A percentile compares a stretch with the other conserved stretches of the same genome.
These are phyloP conservation scores for Dermatophagoides farinae DNA, from an alignment of 1,140 invertebrate genomes.

Conservation along the genomic window DNA sequence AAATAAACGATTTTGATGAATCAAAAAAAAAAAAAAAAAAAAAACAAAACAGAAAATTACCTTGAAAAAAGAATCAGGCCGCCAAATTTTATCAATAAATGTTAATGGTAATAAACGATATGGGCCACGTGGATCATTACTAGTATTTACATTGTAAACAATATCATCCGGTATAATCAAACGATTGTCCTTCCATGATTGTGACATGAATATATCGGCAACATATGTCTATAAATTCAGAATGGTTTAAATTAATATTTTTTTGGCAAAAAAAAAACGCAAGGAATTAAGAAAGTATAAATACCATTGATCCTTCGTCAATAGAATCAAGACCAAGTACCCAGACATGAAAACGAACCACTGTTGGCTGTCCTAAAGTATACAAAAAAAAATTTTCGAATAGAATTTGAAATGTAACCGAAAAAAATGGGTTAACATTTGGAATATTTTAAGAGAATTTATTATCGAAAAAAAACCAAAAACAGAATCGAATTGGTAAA, in stretches of 20 bases:
- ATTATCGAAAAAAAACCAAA: too few species aligned
- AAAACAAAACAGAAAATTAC: not conserved
- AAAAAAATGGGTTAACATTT: too few species aligned
- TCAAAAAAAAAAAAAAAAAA: not conserved
- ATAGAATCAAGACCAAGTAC: slow-evolving; percentile 80
- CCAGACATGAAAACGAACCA: slow-evolving; percentile 71
- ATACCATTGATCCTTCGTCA: slow-evolving; percentile 76
- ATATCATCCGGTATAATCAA: slow-evolving; percentile 17
- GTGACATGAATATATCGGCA: slow-evolving; percentile 71
- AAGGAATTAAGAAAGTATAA: not conserved
- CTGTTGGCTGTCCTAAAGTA: slow-evolving; percentile 45
- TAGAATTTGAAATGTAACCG: too few species aligned
- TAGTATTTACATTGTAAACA: slow-evolving; percentile 15
- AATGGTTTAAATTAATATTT: too few species aligned
- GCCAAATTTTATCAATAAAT: slow-evolving; percentile 19
- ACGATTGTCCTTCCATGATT: slow-evolving; percentile 63
- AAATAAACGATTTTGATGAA: not conserved
- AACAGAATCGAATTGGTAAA: too few species aligned
- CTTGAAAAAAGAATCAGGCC: slow-evolving; percentile 21
- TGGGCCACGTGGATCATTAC: slow-evolving; percentile 13
- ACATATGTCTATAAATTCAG: slow-evolving; percentile 48
- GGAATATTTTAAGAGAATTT: too few species aligned
- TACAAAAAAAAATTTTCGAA: not conserved
- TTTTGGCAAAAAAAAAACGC: too few species aligned
- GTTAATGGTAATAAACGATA: slow-evolving; percentile 17